Conservation (phyloP, 2,113 vertebrate genomes). For the Pionites leucogaster region DNA sequence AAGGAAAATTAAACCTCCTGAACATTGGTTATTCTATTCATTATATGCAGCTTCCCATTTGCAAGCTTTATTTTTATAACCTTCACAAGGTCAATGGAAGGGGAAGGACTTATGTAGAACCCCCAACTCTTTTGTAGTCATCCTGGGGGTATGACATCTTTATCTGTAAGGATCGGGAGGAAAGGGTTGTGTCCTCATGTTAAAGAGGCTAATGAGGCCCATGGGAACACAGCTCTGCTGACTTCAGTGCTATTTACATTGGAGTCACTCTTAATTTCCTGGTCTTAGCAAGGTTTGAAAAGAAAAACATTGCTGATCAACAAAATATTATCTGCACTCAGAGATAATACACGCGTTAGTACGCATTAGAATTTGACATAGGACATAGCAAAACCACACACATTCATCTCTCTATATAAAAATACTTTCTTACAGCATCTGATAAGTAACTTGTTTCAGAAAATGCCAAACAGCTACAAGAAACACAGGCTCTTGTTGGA, state of each 20-base stretch:
- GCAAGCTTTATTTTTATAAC: not conserved
- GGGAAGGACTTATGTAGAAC: not conserved
- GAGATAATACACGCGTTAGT: not conserved
- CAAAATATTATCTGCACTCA: not conserved
- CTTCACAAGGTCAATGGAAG: not conserved
- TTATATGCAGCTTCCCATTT: not conserved
- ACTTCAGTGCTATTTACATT: constrained; percentile 17
- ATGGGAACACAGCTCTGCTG: not conserved
- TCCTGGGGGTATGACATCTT: not conserved
- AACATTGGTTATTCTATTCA: not conserved
- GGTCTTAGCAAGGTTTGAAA: not conserved
- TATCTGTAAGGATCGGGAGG: not conserved
- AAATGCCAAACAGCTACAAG: not conserved
- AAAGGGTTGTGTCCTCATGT: not conserved
- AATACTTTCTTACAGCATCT: not conserved
- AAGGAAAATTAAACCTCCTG: not conserved
- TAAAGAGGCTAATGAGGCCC: not conserved
- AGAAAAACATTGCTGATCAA: not conserved
- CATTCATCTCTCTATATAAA: not conserved
- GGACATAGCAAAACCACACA: not conserved
- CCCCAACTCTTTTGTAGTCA: not conserved
- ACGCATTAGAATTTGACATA: not conserved
- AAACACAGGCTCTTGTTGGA: not conserved
- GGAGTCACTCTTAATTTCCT: constrained; percentile 37
- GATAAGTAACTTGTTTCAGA: not conserved